These are phyloP conservation scores for Psix sp. DNA, from an alignment of 1,140 invertebrate species.

Conservation along the genomic window DNA sequence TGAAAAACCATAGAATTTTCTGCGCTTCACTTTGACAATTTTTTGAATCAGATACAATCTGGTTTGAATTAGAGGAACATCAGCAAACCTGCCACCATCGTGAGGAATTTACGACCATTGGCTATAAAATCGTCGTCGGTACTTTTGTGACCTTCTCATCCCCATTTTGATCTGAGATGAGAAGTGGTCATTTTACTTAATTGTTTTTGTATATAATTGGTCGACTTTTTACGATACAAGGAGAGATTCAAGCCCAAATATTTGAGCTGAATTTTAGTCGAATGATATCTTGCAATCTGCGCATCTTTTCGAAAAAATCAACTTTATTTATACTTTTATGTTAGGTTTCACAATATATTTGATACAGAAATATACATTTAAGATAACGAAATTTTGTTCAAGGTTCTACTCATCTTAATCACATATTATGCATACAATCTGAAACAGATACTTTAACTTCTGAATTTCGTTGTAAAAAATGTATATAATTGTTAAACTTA, in stretches of 20 bases:
- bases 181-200: constrained; percentile 68
- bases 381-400: too few species aligned
- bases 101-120: constrained; percentile 72
- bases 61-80: constrained; percentile 67
- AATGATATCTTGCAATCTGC: constrained; percentile 22
- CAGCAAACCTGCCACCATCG: constrained; percentile 60
- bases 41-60: constrained; percentile 40
- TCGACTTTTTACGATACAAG: constrained; percentile 65
- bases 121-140: constrained; percentile 69
- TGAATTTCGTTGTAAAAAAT: too few species aligned
- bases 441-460: too few species aligned
- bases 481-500: too few species aligned
- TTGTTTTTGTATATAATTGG: constrained; percentile 74
- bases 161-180: constrained; percentile 52
- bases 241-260: constrained; percentile 52
- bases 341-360: too few species aligned
- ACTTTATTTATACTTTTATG: too few species aligned
- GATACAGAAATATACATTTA: too few species aligned
- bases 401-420: too few species aligned
- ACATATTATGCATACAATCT: too few species aligned
- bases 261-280: constrained; percentile 31
- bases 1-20: constrained; percentile 45
- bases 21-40: constrained; percentile 42
- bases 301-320: too few species aligned
- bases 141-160: constrained; percentile 58